Conservation (phyloP, 2,113 vertebrate genomes). For the Caloenas nicobarica region DNA sequence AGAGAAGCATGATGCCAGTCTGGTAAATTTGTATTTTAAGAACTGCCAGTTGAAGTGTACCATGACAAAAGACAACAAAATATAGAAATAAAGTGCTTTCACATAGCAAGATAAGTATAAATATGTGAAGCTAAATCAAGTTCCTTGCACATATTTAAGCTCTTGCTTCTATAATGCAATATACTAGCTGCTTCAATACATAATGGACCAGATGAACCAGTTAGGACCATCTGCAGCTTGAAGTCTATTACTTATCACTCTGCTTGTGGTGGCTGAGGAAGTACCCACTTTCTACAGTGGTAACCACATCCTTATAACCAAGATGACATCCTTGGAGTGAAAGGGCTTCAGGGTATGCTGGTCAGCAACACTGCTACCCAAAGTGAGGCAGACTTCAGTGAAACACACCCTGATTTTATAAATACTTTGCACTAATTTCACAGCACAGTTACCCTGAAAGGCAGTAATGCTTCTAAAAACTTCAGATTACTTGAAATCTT, state of each 20-base stretch:
- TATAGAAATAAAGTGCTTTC: background rate
- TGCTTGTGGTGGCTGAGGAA: background rate
- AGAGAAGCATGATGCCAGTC: background rate
- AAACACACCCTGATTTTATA: background rate
- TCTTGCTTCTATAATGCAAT: background rate
- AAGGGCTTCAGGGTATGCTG: background rate
- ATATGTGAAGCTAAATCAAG: background rate
- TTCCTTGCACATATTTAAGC: background rate
- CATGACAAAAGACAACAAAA: background rate
- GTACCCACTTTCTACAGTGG: fast-evolving
- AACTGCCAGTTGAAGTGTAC: background rate
- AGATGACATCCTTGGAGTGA: background rate
- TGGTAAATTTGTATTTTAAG: background rate
- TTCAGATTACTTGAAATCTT: background rate
- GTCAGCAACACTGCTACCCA: background rate
- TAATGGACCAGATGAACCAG: background rate
- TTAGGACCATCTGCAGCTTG: background rate
- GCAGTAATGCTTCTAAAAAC: fast-evolving
- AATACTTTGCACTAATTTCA: background rate
- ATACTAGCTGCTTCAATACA: background rate
- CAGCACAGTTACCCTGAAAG: background rate
- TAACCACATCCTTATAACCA: background rate
- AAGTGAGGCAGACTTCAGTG: background rate
- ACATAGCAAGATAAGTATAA: background rate
- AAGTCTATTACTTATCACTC: background rate